Base-by-base conservation (phyloP, 37 sponge, comb jelly and placozoan genomes). In the Ianthella basta region DNA sequence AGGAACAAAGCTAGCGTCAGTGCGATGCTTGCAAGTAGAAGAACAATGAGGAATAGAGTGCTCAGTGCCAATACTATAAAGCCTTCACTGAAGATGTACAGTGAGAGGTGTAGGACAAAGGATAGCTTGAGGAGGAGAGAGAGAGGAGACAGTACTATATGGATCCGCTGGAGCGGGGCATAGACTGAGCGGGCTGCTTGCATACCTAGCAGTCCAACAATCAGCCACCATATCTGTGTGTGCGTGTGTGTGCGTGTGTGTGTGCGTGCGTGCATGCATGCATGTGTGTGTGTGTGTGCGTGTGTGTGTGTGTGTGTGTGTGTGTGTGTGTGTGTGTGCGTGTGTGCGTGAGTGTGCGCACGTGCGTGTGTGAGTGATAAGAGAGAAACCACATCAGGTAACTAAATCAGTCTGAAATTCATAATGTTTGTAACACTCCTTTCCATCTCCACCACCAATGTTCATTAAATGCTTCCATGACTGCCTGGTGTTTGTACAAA, bases 251-350 rank as follows among this genome's bases (percentile, higher is more conserved):
- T 34, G 21, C 12, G 38, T 37, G 18, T 35, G 30, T 68, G 29
- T 68, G 69, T 68, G 69, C n/a, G 27, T 35, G 29, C 27, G 29
- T 68, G 24, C 34, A 3, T 68, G 69, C n/a, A 3, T 25, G 19
- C 2, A 0, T 68, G 69, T 68, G 30, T 68, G 70, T 68, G 35
- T 68, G 70, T 68, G 70, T 68, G 70, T 68, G 70, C n/a, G 70
- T 68, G 3, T n/a, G 27, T 68, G 70, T 68, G 70, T 68, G 70
- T 68, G 70, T 68, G 70, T 68, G 30, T 68, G 70, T 68, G 23
- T 68, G 70, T 16, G 50, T 44, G 50, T 8, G 8, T 8, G 50
- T 8, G 8, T 44, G 8, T n/a, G n/a, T n/a, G n/a, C n/a, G n/a
- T n/a, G n/a, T n/a, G n/a, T n/a, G n/a, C n/a, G 59, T 57, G n/a